Evolutionary conservation across 2,797 vertebrate genomes (phyloP).

Genomic region (Nannoperca obscura): DNA sequence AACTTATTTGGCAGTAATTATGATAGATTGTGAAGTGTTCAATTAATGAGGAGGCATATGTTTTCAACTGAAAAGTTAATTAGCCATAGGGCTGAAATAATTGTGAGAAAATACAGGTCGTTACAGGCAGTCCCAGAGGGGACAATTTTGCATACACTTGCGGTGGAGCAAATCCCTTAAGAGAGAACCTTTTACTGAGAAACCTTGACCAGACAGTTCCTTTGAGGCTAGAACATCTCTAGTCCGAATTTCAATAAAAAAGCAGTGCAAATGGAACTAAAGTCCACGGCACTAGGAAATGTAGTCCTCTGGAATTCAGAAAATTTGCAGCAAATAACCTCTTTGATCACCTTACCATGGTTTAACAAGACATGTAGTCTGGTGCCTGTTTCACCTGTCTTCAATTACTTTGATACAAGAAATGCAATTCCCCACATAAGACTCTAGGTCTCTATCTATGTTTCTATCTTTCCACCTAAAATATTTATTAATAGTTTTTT

Average conservation of each 20-base stretch:
- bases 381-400: constrained; percentile 14
- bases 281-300: neutral
- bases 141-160: constrained; percentile 56
- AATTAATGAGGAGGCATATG: constrained; percentile 81
- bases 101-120: constrained; percentile 67
- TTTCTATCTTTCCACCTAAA: neutral
- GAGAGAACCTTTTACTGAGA: constrained; percentile 60
- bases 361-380: constrained; percentile 23
- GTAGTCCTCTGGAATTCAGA: constrained; percentile 32
- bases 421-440: neutral
- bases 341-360: constrained; percentile 51
- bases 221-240: constrained; percentile 47
- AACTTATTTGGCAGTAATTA: constrained; percentile 83
- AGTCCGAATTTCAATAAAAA: constrained; percentile 67
- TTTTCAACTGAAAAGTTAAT: constrained; percentile 83
- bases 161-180: constrained; percentile 47
- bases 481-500: neutral
- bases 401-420: constrained; percentile 33
- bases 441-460: neutral
- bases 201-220: constrained; percentile 74
- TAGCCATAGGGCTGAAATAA: constrained; percentile 73
- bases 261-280: constrained; percentile 29
- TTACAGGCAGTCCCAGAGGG: constrained; percentile 66
- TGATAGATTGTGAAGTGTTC: constrained; percentile 75
- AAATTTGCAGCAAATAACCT: constrained; percentile 38